phyloP scores from a whole-genome alignment of 2,113 vertebrate species.

The Emydocephalus ijimae region DNA sequence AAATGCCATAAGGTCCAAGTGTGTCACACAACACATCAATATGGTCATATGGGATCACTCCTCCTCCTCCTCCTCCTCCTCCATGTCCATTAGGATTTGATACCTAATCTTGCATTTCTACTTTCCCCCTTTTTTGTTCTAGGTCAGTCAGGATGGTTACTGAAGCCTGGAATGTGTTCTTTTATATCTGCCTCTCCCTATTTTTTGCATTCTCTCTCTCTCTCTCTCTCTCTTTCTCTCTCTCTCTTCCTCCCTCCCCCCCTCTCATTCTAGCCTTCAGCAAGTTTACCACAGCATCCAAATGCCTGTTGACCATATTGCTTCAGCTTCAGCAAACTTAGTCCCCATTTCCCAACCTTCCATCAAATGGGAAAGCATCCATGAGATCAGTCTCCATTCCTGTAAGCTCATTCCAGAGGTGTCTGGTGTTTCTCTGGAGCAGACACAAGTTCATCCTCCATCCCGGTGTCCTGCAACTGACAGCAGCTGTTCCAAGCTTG shows the following conservation, averaged over 20 bases:
- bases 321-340: not conserved
- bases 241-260: too few relatives aligned
- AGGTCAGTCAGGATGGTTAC: not conserved
- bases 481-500: slow-evolving; percentile 38
- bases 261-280: not conserved
- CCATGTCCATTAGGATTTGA: not conserved
- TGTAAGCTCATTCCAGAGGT: not conserved
- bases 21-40: not conserved
- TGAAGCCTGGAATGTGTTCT: not conserved
- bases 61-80: not conserved
- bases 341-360: not conserved
- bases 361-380: not conserved
- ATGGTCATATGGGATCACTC: not conserved
- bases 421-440: not conserved
- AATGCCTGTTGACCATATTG: not conserved
- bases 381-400: not conserved
- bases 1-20: not conserved
- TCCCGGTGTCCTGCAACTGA: not conserved
- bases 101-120: not conserved
- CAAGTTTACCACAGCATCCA: not conserved
- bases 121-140: not conserved
- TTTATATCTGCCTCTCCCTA: not conserved
- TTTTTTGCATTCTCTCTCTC: too few relatives aligned
- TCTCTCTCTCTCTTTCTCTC: too few relatives aligned
- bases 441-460: not conserved